phyloP scores from a whole-genome alignment of 2,113 vertebrate genomes.

The Mus pahari region DNA sequence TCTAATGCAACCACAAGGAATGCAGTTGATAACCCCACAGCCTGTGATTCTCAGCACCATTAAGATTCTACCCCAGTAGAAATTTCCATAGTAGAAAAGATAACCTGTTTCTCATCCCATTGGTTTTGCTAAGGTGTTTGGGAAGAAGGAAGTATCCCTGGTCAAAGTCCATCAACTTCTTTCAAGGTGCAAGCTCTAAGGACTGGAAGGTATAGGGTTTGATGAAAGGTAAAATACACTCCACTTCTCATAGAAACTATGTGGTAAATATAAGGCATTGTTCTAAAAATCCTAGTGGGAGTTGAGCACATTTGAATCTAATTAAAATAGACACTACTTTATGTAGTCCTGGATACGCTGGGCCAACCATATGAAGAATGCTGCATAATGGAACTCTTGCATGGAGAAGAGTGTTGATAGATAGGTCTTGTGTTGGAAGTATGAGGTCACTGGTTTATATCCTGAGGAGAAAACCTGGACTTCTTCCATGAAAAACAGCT shows the following conservation, averaged over 20 bases:
- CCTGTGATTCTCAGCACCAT: constrained; percentile 18
- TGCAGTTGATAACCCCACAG: background rate
- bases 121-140: constrained; percentile 47
- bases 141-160: constrained; percentile 20
- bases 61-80: background rate
- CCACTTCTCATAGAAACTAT: constrained; percentile 57
- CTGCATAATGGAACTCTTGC: constrained; percentile 77
- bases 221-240: constrained; percentile 70
- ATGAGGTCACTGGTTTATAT: constrained; percentile 84
- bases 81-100: constrained; percentile 34
- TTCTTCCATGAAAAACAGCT: constrained; percentile 84
- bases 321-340: constrained; percentile 79
- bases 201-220: background rate
- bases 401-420: constrained; percentile 84
- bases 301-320: constrained; percentile 75
- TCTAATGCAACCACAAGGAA: background rate
- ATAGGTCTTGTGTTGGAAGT: constrained; percentile 82
- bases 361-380: constrained; percentile 75
- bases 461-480: constrained; percentile 83
- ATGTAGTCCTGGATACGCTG: constrained; percentile 70
- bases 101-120: constrained; percentile 36
- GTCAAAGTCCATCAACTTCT: background rate
- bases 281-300: constrained; percentile 72
- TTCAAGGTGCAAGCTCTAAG: constrained; percentile 13
- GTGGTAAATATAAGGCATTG: constrained; percentile 66